Evolutionary conservation across 2,113 vertebrate species (phyloP).

Genomic region (Oncorhynchus kisutch): DNA sequence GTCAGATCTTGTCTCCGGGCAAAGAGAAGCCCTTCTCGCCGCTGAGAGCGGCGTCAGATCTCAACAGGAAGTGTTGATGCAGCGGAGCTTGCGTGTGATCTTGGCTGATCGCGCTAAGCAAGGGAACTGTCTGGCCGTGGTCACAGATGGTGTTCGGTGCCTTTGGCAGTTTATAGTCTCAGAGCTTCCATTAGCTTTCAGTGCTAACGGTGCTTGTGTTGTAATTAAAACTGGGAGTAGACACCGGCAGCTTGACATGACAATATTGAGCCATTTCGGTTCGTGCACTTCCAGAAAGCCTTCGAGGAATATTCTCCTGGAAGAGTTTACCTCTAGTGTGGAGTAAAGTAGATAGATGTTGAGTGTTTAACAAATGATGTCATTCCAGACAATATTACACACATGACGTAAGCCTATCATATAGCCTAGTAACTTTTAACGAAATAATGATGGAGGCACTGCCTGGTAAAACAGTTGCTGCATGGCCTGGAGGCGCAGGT

Average conservation of each 20-base stretch:
- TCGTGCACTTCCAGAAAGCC: not conserved
- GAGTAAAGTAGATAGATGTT: not conserved
- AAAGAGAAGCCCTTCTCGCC: not conserved
- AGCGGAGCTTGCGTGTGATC: conserved; percentile 33
- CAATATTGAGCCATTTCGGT: not conserved
- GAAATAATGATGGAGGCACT: too few species aligned
- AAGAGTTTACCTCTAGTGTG: not conserved
- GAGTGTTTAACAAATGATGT: not conserved
- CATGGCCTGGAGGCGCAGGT: too few species aligned
- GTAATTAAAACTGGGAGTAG: conserved; percentile 31
- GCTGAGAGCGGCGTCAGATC: conserved; percentile 30
- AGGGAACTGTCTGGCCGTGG: conserved; percentile 48
- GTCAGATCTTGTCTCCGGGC: conserved; percentile 14
- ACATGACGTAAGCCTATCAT: not conserved
- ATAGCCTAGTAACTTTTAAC: not conserved
- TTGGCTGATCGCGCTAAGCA: conserved; percentile 20
- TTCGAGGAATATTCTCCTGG: not conserved
- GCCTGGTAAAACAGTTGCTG: too few species aligned
- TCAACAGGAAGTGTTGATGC: conserved; percentile 30
- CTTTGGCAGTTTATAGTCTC: conserved; percentile 45
- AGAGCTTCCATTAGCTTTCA: conserved; percentile 34
- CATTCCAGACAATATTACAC: not conserved
- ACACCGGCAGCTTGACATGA: conserved; percentile 17
- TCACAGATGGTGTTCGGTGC: conserved; percentile 62
- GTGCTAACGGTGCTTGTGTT: conserved; percentile 36